Evolutionary conservation across 1,140 invertebrate genomes (phyloP), one percentile per base, ranked within the genome.

Genomic region (Cecropterus lyciades): DNA sequence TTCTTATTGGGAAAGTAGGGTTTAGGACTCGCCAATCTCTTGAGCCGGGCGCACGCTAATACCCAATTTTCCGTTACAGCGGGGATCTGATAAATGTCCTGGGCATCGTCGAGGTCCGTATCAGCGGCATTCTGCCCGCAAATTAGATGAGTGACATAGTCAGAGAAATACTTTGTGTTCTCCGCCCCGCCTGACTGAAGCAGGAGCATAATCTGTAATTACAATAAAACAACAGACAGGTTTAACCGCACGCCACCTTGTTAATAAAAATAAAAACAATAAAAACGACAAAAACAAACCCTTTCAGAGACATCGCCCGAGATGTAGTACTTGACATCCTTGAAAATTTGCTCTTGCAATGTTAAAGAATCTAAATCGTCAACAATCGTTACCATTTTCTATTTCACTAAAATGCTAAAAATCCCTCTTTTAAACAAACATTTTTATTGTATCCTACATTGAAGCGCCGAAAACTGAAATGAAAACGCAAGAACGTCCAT

Each of bases 11-110:
- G 87, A 72, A 86, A 78, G 85, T 89, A 92, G 65, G 94, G 76
- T 79, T 92, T 93, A 3, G 89, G 81, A 72, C 87, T 91, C 9
- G 93, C 89, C 49, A 94, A 80, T 69, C 83, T 92, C 56, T 92
- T 92, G 24, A 93, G 75, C 30, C 89, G 79, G 30, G 85, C 85
- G 75, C 96, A 97, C 64, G 95, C 93, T 16, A 95, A 77, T 64
- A 98, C 95, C 98, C 97, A 99, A 74, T 95, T 94, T 82, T 96
- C 95, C 42, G 95, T 95, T 42, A 98, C 96, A 67, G 97, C 96
- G 57, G 97, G 97, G 46, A 98, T 95, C 85, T 98, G 97, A 93
- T 98, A 98, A 0, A 99, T 92, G 79, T 99, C 97, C 87, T 96
- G 96, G 8, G 97, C 97, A 89, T 97, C 97, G 64, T 94, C 94